Evolutionary conservation across 2,797 vertebrate species (phyloP).

Genomic region (Molossus alvarezi): DNA sequence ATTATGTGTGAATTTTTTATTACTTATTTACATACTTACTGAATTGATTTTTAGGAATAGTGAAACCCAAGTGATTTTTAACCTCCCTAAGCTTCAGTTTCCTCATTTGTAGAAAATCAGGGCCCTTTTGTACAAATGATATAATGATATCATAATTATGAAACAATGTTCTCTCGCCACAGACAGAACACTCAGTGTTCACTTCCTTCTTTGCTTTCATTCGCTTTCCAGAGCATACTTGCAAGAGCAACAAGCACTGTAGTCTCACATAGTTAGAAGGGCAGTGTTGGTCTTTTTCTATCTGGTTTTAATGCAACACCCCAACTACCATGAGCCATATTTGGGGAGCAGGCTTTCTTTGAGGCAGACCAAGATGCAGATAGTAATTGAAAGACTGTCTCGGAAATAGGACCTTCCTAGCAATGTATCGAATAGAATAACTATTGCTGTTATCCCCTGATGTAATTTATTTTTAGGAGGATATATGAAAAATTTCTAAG

Average conservation of each 20-base stretch:
- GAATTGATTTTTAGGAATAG: slow-evolving; percentile 7
- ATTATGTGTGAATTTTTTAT: slow-evolving; percentile 1
- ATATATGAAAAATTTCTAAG: not conserved
- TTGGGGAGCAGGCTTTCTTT: not conserved
- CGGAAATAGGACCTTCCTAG: not conserved
- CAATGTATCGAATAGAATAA: not conserved
- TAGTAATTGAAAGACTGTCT: not conserved
- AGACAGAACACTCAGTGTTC: not conserved
- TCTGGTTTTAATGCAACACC: not conserved
- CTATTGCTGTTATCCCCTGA: not conserved
- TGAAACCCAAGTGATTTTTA: slow-evolving; percentile 18
- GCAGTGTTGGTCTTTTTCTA: not conserved
- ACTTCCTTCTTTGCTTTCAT: not conserved
- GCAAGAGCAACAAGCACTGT: not conserved
- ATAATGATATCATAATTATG: not conserved
- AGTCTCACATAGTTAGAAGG: not conserved
- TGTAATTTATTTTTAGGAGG: not conserved
- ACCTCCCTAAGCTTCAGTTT: slow-evolving; percentile 4
- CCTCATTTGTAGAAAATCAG: not conserved
- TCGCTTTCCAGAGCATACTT: not conserved
- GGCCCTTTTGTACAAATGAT: not conserved
- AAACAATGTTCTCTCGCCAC: slow-evolving; percentile 4
- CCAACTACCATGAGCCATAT: not conserved
- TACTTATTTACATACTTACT: not conserved
- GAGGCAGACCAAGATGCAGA: not conserved